Evolutionary conservation across 1,140 invertebrate species (phyloP), one percentile per base, ranked within the genome.

Genomic region (Drosophila ogumai): DNA sequence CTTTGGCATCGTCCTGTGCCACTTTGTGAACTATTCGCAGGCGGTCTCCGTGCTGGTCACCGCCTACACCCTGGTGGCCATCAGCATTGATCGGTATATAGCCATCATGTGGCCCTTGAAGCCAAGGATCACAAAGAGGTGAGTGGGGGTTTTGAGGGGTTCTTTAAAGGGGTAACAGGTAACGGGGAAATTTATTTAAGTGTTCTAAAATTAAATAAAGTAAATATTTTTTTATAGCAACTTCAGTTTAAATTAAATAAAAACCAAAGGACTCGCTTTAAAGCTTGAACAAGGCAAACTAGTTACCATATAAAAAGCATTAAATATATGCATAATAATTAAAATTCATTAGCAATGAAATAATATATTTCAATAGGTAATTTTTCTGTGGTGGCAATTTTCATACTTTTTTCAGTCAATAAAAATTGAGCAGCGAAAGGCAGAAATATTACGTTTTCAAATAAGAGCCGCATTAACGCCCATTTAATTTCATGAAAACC

Each of bases 101-200:
- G 97, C 96, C 15, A 98, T 98, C 61, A 96, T 98, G 93, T 96
- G 96, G 93, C 98, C 98, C 0, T 93, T 98, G 31, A 93, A 95
- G 76, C 97, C 96, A 3, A 94, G 97, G 34, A 95, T 98, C 85
- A 95, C 96, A 6, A 96, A 96, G 85, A 94, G 93, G 71, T 95
- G 94, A 85, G 95, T 95, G 25, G 9, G 44, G 25, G 6, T 2
- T 13, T 15, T 15, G 2, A 3, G 8, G 47, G 22, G 9, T 28
- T n/a, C 10, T 6, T 6, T 7, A 22, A 13, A 25, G 7, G 12
- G 13, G 43, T 5, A 10, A 44, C 6, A n/a, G 15, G 15, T n/a
- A 8, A n/a, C 0, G 38, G 38, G 38, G 3, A n/a, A 9, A 32
- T 32, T 8, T 32, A 32, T 2, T 3, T 2, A 6, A 9, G 10